These are phyloP conservation scores for Macrobrachium rosenbergii DNA, from an alignment of 1,140 invertebrate genomes.

Conservation along the genomic window DNA sequence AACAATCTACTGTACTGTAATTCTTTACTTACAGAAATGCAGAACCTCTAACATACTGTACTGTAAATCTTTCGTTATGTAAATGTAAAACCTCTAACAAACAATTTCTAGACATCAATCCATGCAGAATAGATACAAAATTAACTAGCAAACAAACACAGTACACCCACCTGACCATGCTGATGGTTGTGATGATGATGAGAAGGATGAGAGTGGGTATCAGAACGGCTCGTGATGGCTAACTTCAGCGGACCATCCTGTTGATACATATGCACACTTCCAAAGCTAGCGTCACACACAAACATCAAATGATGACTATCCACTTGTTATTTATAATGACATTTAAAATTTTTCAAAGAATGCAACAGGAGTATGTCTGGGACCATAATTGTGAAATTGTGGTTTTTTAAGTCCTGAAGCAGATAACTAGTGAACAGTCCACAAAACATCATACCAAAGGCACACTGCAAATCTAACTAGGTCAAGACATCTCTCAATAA, in stretches of 20 bases:
- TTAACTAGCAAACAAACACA: not conserved
- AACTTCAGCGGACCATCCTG: constrained; percentile 49
- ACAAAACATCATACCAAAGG: constrained; percentile 23
- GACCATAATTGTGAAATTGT: no score
- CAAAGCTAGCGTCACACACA: constrained; percentile 43
- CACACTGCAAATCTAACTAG: constrained; percentile 44
- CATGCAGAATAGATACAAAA: not conserved
- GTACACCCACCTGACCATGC: constrained; percentile 49
- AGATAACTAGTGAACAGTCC: constrained; percentile 44
- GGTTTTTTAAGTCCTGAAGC: not conserved
- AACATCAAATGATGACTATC: constrained; percentile 29
- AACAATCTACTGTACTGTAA: no score
- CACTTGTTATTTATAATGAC: not conserved
- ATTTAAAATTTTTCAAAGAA: not conserved
- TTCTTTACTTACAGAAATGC: not conserved
- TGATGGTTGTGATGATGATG: constrained; percentile 54
- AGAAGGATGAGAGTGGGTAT: constrained; percentile 34
- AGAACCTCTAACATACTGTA: no score
- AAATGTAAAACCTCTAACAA: not conserved
- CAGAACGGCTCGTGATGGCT: constrained; percentile 46
- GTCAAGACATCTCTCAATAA: constrained; percentile 9
- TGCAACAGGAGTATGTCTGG: no score
- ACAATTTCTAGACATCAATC: not conserved
- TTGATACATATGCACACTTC: constrained; percentile 50
- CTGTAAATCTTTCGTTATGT: no score